Base-by-base conservation (phyloP, 2,888 invertebrate genomes). In the Parascotia fuliginaria region DNA sequence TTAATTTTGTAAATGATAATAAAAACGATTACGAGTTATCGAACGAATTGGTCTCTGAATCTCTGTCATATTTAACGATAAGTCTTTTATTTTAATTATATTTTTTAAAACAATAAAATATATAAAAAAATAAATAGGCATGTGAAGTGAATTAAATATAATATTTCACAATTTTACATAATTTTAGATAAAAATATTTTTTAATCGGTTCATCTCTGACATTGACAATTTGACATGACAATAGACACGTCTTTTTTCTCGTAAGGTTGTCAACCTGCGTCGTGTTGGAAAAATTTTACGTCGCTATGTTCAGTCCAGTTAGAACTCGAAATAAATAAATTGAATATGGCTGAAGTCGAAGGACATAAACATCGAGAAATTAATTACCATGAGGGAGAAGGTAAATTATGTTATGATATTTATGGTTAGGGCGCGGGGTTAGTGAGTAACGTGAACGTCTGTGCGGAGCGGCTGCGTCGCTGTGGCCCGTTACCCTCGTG, bases 221-320 rank as follows among this genome's bases (percentile, higher is more conserved):
- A 81, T 56, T 70, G 66, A 69, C 64, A 73, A 38, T 47, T 63
- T 85, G 85, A 87, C 86, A 86, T 81, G 79, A 79, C 75, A n/a
- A n/a, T n/a, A n/a, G n/a, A n/a, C n/a, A n/a, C n/a, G n/a, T 82
- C 82, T 83, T 79, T 82, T 74, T 71, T 59, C 65, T 64, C 59
- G 67, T 65, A 67, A 76, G 61, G 70, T 81, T 88, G 85, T 87
- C 84, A 85, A 77, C 78, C 73, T 87, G 85, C 85, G 89, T 86
- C 88, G 89, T 78, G 89, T 90, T 90, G 88, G 90, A 89, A 91
- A 90, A 89, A 79, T 81, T 82, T 82, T 73, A 81, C 78, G 81
- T 86, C 86, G 85, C 89, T 91, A 92, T 92, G 90, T 91, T 89
- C 91, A 90, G 85, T 88, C 79, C 85, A 87, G 87, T 90, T 80